Conservation (phyloP, 92 coral and sea anemone genomes). For the Epizoanthus stellaris region DNA sequence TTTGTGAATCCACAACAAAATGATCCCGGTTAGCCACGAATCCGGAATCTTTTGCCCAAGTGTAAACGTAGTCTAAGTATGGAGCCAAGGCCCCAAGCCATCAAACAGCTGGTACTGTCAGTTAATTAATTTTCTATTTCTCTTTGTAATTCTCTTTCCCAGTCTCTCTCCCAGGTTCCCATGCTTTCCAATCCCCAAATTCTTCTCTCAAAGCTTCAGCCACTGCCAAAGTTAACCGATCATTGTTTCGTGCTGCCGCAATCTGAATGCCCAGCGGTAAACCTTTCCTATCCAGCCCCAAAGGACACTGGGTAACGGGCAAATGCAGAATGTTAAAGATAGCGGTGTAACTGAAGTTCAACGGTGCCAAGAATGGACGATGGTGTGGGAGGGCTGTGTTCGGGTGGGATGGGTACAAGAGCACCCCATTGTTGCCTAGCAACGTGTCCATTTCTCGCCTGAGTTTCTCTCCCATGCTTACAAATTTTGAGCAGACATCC, state of each 20-base stretch:
- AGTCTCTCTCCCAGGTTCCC: constrained; percentile 69
- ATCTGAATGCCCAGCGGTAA: constrained; percentile 93
- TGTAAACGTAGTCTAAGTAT: too few species aligned
- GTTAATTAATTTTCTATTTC: background rate
- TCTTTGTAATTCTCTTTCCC: constrained; percentile 6
- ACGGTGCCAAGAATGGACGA: constrained; percentile 71
- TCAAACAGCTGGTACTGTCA: too few species aligned
- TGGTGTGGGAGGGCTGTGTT: constrained; percentile 75
- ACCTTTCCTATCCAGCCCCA: constrained; percentile 79
- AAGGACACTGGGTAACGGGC: constrained; percentile 93
- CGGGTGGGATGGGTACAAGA: constrained; percentile 82
- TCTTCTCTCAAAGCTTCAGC: constrained; percentile 72
- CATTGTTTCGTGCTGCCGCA: constrained; percentile 80
- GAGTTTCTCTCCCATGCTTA: constrained; percentile 72
- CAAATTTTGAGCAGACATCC: constrained; percentile 69
- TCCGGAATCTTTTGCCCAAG: too few species aligned
- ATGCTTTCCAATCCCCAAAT: constrained; percentile 84
- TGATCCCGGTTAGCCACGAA: too few species aligned
- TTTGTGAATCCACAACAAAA: too few species aligned
- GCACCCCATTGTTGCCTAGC: constrained; percentile 77
- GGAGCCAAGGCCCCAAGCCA: too few species aligned
- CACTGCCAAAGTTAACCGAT: constrained; percentile 77
- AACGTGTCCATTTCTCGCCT: constrained; percentile 73
- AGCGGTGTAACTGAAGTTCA: constrained; percentile 83
- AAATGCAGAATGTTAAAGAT: constrained; percentile 79